Base-by-base conservation (phyloP, 2,797 vertebrate species). In the Syngnathus acus region DNA sequence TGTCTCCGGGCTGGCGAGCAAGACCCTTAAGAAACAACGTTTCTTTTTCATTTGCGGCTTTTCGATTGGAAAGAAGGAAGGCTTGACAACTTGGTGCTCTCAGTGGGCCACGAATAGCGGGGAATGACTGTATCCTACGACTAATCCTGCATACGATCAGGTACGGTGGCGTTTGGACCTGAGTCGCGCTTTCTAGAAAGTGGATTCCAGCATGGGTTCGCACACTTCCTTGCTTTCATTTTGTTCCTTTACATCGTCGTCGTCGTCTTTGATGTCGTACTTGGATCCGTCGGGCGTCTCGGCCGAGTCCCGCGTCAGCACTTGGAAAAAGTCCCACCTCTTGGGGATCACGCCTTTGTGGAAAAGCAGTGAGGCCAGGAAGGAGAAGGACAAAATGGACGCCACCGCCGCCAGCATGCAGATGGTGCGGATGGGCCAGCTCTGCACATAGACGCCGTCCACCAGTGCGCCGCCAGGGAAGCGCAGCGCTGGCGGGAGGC, bases 351-450 rank as follows among this genome's bases (percentile, higher is more conserved):
- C 50, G 6, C 79, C 82, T 26, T 51, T 67, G 64, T 65, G 66
- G 65, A 88, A 89, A 57, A 88, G 75, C 47, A 71, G 2, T 0
- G 76, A 65, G 0, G 81, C 55, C 62, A 86, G 48, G 55, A 78
- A 82, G 32, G 86, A 88, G 69, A 86, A 86, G 0, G 65, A 1
- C 78, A 86, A 42, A 0, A 92, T 92, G 0, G 83, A 76, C 7
- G 43, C 76, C 58, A 88, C 4, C 0, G 90, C 84, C 9, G 89
- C 62, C 26, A 93, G 77, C 90, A 93, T 65, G 0, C 88, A 91
- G 80, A 93, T 86, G 4, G 90, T 91, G 80, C 91, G 89, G 76
- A 92, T 90, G 0, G 92, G 92, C 9, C 91, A 91, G 19, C 74
- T 68, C 72, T 94, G 92, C 19, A 77, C 4, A 58, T 89, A 90